Base-by-base conservation (phyloP, 2,113 vertebrate species). In the Eclectus roratus region DNA sequence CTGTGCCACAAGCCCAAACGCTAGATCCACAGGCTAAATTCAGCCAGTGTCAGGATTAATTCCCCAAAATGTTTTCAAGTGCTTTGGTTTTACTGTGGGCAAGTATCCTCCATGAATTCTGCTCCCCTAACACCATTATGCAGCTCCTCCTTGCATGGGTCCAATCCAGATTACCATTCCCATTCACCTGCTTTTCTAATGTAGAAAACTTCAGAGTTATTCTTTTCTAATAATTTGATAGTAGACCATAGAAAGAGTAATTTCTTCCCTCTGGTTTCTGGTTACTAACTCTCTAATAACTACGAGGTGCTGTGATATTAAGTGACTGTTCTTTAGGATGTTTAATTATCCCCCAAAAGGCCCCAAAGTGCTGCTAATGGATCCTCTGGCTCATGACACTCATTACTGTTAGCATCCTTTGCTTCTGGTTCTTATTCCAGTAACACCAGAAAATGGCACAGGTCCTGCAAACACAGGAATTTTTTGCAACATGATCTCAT, bases 281-380 rank as follows among this genome's bases (percentile, higher is more conserved):
- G 29, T 84, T 92, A 83, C 71, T 79, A 81, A 58, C 80, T 69
- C n/a, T 70, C 58, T 85, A 72, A 81, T 88, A 95, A 74, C 71
- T 93, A 56, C 23, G 66, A 68, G 92, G 61, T 86, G 58, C 56
- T 91, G 46, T 89, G 53, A 86, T 93, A 91, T 87, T 95, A 92
- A 88, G 72, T 92, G 74, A 47, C 55, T 39, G 64, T 88, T 94
- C 74, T 88, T 91, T 61, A 94, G 85, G 88, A 88, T 84, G 56
- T 73, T 93, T 92, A 86, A 95, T 97, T 91, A 93, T 80, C 49
- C 58, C 85, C 37, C 9, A 1, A 88, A 94, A 96, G 89, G 31
- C 78, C 79, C 78, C 65, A 56, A 80, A 96, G 81, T 83, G 78
- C 93, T 95, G 17, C 88, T 95, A 95, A 90, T 93, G 79, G 76